Evolutionary conservation across 2,888 invertebrate genomes (phyloP).

Genomic region (Pammene aurita): DNA sequence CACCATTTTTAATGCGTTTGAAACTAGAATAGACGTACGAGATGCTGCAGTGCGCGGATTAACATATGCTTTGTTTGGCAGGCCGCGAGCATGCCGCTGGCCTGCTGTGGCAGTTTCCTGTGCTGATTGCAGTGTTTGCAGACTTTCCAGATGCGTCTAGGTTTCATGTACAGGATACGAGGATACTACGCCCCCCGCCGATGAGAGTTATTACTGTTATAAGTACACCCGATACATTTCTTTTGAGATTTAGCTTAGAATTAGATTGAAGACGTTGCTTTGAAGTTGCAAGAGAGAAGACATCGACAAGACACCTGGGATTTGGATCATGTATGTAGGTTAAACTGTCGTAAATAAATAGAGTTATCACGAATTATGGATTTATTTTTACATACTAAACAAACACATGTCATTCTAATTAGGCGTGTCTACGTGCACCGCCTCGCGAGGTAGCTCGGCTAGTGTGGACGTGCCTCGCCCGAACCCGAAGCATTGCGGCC

Average conservation of each 20-base stretch:
- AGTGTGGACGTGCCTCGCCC: too few species aligned
- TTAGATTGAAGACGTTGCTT: slow-evolving; percentile 24
- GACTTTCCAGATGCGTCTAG: slow-evolving; percentile 64
- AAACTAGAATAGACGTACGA: neutral
- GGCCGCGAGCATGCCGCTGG: slow-evolving; percentile 78
- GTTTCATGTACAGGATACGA: slow-evolving; percentile 60
- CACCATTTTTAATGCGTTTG: neutral
- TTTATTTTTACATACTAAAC: slow-evolving; percentile 1
- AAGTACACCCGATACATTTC: slow-evolving; percentile 14
- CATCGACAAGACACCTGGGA: slow-evolving; percentile 53
- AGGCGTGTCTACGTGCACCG: too few species aligned
- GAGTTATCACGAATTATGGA: slow-evolving; percentile 44
- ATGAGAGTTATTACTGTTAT: slow-evolving; percentile 46
- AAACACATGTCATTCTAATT: too few species aligned
- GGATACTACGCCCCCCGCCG: slow-evolving; percentile 57
- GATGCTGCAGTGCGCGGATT: slow-evolving; percentile 56
- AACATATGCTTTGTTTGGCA: slow-evolving; percentile 80
- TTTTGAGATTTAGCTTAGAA: slow-evolving; percentile 18
- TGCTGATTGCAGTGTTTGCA: slow-evolving; percentile 80
- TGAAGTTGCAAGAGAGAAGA: slow-evolving; percentile 53
- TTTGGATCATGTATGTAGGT: slow-evolving; percentile 58
- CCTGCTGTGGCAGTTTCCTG: slow-evolving; percentile 81
- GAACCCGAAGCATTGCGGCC: too few species aligned
- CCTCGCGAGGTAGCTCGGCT: too few species aligned
- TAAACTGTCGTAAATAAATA: slow-evolving; percentile 62